Percentiles rank a stretch among this genome's conserved stretches.
Evolutionary conservation across 2,113 vertebrate genomes (phyloP).

Genomic region (Nematolebias whitei): DNA sequence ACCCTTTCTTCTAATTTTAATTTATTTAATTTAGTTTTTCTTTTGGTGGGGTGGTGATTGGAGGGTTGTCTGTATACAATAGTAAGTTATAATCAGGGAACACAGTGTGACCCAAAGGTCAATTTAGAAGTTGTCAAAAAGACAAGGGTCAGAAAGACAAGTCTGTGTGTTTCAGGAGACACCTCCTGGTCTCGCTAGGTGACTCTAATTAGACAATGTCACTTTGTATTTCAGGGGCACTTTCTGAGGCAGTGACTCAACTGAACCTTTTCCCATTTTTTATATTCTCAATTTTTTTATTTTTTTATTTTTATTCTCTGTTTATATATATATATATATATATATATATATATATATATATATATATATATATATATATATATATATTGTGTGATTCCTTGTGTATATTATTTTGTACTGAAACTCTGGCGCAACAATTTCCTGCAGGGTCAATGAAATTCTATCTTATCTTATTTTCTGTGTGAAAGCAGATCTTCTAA

Average conservation of each 20-base stretch:
- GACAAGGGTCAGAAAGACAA: slow-evolving; percentile 36
- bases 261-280: slow-evolving; percentile 28
- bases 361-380: too few species aligned
- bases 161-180: slow-evolving; percentile 33
- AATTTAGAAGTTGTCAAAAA: slow-evolving; percentile 25
- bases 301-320: too few species aligned
- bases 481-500: slow-evolving; percentile 31
- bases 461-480: slow-evolving; percentile 38
- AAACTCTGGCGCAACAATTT: too few species aligned
- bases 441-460: too few species aligned
- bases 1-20: too few species aligned
- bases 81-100: slow-evolving; percentile 9
- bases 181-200: slow-evolving; percentile 67
- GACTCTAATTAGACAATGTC: slow-evolving; percentile 71
- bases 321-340: too few species aligned
- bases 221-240: slow-evolving; percentile 68
- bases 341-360: too few species aligned
- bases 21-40: too few species aligned
- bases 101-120: slow-evolving; percentile 22
- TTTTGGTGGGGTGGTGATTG: too few species aligned
- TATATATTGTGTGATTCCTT: too few species aligned
- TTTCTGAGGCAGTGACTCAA: slow-evolving; percentile 47
- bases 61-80: not conserved
- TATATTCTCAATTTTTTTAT: too few species aligned
- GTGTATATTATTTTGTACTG: too few species aligned